A percentile compares a stretch with the other conserved stretches of the same genome.
Evolutionary conservation across 2,797 vertebrate species (phyloP).

Genomic region (Gymnothorax javanicus): DNA sequence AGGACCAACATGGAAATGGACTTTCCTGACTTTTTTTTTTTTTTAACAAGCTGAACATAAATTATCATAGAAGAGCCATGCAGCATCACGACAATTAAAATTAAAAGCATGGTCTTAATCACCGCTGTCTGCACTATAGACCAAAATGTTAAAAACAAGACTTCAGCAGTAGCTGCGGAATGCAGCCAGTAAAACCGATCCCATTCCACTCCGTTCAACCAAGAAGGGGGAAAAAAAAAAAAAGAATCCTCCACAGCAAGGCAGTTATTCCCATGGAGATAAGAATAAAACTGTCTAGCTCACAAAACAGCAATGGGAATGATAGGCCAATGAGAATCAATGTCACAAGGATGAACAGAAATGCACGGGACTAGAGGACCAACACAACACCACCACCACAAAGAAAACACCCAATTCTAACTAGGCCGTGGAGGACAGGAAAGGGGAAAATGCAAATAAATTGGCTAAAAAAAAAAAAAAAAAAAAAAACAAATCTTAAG

Average conservation of each 20-base stretch:
- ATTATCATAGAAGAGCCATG: neutral
- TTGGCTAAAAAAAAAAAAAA: constrained; percentile 18
- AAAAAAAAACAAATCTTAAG: constrained; percentile 9
- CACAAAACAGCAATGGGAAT: constrained; percentile 67
- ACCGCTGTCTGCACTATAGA: neutral
- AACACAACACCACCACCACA: constrained; percentile 76
- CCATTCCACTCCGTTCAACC: neutral
- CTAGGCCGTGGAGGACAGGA: constrained; percentile 36
- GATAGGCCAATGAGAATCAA: constrained; percentile 75
- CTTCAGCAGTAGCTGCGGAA: neutral
- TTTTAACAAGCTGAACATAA: neutral
- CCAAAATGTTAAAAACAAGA: neutral
- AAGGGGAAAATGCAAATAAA: too few relatives aligned
- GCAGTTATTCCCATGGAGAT: constrained; percentile 26
- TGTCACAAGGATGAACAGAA: constrained; percentile 78
- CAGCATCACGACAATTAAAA: neutral
- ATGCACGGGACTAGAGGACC: constrained; percentile 76
- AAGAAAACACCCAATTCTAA: constrained; percentile 74
- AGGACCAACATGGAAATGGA: neutral
- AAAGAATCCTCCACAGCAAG: constrained; percentile 43
- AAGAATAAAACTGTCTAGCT: constrained; percentile 33
- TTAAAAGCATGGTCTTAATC: neutral
- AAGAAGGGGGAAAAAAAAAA: neutral
- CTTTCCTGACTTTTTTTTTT: neutral
- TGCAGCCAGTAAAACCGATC: neutral